A percentile compares a stretch with the other conserved stretches of the same genome.
Evolutionary conservation across 2,888 invertebrate genomes (phyloP).

Genomic region (Pterostichus niger): DNA sequence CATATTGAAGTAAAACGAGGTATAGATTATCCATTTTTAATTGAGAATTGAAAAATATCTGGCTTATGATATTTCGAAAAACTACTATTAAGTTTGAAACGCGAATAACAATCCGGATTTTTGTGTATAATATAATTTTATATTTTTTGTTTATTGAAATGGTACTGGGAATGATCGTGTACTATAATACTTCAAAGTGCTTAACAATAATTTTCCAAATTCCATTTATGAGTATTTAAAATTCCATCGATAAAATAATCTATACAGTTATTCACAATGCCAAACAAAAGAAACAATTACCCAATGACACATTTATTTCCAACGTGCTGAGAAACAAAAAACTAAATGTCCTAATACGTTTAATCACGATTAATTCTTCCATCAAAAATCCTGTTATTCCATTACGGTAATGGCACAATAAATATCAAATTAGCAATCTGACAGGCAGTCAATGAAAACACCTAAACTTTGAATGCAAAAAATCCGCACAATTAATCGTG

Average conservation of each 20-base stretch:
- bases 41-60: too few relatives aligned
- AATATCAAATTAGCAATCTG: slow-evolving; percentile 40
- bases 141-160: too few relatives aligned
- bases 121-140: too few relatives aligned
- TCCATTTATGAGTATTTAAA: background rate
- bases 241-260: background rate
- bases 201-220: too few relatives aligned
- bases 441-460: slow-evolving; percentile 39
- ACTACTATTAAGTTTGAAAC: too few relatives aligned
- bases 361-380: slow-evolving; percentile 7
- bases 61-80: too few relatives aligned
- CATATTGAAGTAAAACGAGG: too few relatives aligned
- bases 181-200: too few relatives aligned
- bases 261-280: background rate
- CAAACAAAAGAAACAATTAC: background rate
- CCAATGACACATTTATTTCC: slow-evolving; percentile 5
- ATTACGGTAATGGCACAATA: slow-evolving; percentile 33
- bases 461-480: slow-evolving; percentile 2
- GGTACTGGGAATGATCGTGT: too few relatives aligned
- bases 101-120: too few relatives aligned
- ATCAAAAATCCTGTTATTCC: slow-evolving; percentile 40
- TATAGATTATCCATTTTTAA: too few relatives aligned
- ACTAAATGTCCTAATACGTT: slow-evolving; percentile 21
- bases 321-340: slow-evolving; percentile 7
- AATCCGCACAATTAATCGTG: slow-evolving; percentile 33